A percentile compares a stretch with the other conserved stretches of the same genome.
These are phyloP conservation scores for Lasioglossum oenotherae DNA, from an alignment of 2,888 invertebrate species.

Conservation along the genomic window DNA sequence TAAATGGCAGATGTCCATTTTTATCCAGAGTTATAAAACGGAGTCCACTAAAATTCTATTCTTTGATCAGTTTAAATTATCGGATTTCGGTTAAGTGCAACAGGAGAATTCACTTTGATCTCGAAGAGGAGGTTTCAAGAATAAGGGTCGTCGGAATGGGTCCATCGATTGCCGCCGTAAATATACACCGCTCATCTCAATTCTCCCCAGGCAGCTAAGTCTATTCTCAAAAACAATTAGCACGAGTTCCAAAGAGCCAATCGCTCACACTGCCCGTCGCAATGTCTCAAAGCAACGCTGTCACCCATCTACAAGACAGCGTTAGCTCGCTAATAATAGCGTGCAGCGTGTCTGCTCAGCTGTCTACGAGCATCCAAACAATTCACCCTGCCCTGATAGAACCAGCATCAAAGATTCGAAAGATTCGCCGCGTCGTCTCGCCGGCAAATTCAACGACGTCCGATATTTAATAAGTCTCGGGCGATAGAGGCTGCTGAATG, in stretches of 20 bases:
- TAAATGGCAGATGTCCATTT: too few species aligned
- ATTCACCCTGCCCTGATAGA: not conserved
- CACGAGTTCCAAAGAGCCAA: not conserved
- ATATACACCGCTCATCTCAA: not conserved
- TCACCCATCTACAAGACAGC: not conserved
- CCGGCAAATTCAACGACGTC: not conserved
- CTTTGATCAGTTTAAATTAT: too few species aligned
- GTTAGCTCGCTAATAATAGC: not conserved
- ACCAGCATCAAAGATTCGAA: not conserved
- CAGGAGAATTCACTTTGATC: not conserved
- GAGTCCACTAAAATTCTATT: too few species aligned
- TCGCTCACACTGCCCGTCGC: not conserved
- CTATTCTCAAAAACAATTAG: not conserved
- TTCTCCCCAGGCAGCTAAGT: not conserved
- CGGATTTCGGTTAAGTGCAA: not conserved
- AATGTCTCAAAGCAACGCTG: not conserved
- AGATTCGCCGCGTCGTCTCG: not conserved
- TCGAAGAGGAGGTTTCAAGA: not conserved
- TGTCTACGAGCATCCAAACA: not conserved
- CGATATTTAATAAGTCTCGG: not conserved
- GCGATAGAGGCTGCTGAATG: not conserved
- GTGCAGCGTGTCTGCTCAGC: not conserved
- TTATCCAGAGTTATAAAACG: too few species aligned
- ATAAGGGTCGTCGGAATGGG: not conserved
- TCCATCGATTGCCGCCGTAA: not conserved